Base-by-base conservation (phyloP, 1,140 invertebrate species). In the Monomorium pharaonis region DNA sequence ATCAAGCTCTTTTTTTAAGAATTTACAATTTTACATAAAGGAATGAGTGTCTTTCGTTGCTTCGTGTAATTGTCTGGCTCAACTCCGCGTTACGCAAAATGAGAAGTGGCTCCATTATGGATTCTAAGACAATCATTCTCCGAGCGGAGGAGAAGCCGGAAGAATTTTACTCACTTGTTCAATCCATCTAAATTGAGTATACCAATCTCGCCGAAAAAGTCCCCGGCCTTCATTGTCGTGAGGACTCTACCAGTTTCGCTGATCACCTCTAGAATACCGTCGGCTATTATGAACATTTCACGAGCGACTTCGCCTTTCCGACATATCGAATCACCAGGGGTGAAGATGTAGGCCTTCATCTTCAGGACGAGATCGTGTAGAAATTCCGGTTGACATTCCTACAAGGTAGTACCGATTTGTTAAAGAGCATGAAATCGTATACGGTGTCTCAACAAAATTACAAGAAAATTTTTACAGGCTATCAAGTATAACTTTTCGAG, bases 231-330 rank as follows among this genome's bases (percentile, higher is more conserved):
- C 98, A 99, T 99, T 63, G 98, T 98, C 0, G 98, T 99, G 12
- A 99, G 95, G 0, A 99, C 98, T 92, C 98, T 96, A 3, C 98
- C 98, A 47, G 97, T 98, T 94, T 99, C 98, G 92, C 98, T 99
- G 89, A 98, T 97, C 16, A 99, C 98, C 96, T 99, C 98, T 33
- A 99, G 95, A 88, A 99, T 98, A 9, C 99, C 99, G 94, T 99
- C 98, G 12, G 98, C 98, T 91, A 99, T 99, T 91, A 99, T 99
- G 92, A 99, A 99, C 98, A 99, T 99, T 95, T 99, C 99, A 89
- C 98, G 95, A 0, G 98, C 99, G 16, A 99, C 98, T 96, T 99
- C 97, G 89, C 98, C 98, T 94, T 99, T 98, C 2, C 98, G 96
- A 93, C 98, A 99, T 91, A 99, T 99, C 49, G 99, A 97, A 94